Percentiles rank a stretch among this genome's conserved stretches.
Conservation (phyloP, 1,140 invertebrate genomes). For the Luehdorfia chinensis region DNA sequence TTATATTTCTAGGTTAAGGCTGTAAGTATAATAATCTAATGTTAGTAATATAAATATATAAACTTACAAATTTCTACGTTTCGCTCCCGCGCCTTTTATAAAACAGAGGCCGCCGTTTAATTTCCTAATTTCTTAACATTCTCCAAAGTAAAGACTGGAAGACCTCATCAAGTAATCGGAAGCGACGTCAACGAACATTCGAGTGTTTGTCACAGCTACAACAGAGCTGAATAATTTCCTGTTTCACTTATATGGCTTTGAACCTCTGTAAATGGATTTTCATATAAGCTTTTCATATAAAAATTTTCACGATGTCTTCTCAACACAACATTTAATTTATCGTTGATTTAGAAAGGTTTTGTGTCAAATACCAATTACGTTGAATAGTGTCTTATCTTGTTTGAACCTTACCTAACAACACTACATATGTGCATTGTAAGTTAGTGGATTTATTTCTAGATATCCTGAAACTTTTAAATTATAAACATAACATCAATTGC, state of each 20-base stretch:
- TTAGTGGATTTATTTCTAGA: no score
- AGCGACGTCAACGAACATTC: conserved; percentile 57
- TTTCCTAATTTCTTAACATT: conserved; percentile 69
- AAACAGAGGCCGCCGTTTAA: conserved; percentile 48
- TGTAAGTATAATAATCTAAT: no score
- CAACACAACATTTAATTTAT: no score
- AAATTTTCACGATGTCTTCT: no score
- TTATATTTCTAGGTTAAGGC: no score
- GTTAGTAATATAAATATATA: no score
- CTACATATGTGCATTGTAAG: no score
- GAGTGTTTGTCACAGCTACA: conserved; percentile 48
- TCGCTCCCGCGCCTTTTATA: conserved; percentile 53
- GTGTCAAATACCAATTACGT: conserved; percentile 15
- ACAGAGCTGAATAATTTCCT: conserved; percentile 67
- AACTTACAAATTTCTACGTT: no score
- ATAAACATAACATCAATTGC: no score
- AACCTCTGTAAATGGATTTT: conserved; percentile 47
- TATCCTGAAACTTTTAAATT: no score
- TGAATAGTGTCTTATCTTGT: no score
- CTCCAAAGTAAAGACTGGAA: conserved; percentile 41
- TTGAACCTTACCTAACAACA: no score
- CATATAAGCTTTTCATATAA: conserved; percentile 24
- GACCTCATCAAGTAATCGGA: conserved; percentile 71
- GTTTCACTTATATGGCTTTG: conserved; percentile 62
- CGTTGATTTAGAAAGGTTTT: conserved; percentile 1